Percentiles rank a stretch among this genome's conserved stretches.
Evolutionary conservation across 53 echinoderm and acorn worm species (phyloP).

Genomic region (Holothuria leucospilota): DNA sequence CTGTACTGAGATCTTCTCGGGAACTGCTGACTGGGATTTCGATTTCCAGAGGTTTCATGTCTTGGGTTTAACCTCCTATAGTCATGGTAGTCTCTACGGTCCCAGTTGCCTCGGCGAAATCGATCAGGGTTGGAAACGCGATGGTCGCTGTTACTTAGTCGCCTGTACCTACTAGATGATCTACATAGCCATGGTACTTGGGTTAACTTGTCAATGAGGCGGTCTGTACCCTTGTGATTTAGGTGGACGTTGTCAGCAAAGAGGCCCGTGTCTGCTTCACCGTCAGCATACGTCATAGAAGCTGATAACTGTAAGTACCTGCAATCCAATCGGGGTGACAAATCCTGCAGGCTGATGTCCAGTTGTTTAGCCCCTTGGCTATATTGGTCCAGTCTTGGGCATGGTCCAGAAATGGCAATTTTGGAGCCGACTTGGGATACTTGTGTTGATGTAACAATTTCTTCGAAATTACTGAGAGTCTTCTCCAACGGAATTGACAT

Average conservation of each 20-base stretch:
- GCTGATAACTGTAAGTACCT: not conserved
- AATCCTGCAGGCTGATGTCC: not conserved
- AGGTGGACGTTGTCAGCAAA: not conserved
- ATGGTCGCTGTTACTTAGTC: not conserved
- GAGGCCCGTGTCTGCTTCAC: not conserved
- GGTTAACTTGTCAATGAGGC: not conserved
- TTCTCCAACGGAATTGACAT: not conserved
- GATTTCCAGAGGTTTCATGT: not conserved
- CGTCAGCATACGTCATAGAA: conserved; percentile 7
- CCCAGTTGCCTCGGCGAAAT: not conserved
- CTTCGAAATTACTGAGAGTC: not conserved
- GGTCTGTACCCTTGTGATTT: not conserved
- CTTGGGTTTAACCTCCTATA: not conserved
- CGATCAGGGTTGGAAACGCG: not conserved
- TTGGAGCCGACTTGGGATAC: not conserved
- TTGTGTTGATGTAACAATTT: not conserved
- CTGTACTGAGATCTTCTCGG: not conserved
- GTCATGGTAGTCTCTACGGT: not conserved
- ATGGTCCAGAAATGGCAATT: not conserved
- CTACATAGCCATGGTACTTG: conserved; percentile 1
- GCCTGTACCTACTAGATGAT: not conserved
- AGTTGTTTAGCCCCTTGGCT: not conserved
- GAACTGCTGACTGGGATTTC: not conserved
- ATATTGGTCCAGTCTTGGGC: not conserved
- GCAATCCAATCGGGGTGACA: not conserved